Percentiles rank a stretch among this genome's conserved stretches.
phyloP scores from a whole-genome alignment of 2,797 vertebrate species.

The Hirundo rustica region DNA sequence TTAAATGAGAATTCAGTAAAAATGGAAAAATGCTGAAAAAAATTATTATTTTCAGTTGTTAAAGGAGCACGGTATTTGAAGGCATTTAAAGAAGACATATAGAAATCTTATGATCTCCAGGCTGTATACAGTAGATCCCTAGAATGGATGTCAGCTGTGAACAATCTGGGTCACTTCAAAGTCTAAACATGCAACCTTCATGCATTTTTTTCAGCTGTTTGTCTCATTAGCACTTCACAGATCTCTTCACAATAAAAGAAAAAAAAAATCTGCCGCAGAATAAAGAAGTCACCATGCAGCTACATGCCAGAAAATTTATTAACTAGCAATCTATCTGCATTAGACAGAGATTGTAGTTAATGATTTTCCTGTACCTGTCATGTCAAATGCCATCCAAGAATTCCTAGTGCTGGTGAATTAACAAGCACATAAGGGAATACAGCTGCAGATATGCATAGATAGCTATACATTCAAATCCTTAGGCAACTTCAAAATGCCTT shows the following conservation, averaged over 20 bases:
- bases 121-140: background rate
- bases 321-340: conserved; percentile 21
- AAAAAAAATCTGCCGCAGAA: background rate
- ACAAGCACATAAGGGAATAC: conserved; percentile 15
- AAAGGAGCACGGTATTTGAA: background rate
- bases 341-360: background rate
- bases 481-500: background rate
- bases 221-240: conserved; percentile 36
- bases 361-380: conserved; percentile 31
- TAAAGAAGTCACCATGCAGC: background rate
- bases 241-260: background rate
- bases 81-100: background rate
- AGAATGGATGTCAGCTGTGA: background rate
- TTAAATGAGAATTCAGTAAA: background rate
- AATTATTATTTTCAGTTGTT: background rate
- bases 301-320: conserved; percentile 23
- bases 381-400: background rate
- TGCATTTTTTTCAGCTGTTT: conserved; percentile 33
- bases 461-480: background rate
- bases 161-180: background rate
- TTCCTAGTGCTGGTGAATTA: conserved; percentile 1
- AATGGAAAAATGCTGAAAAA: background rate
- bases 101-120: background rate
- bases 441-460: background rate
- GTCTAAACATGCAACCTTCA: background rate